These are phyloP conservation scores for Mayetiola destructor DNA, from an alignment of 2,888 invertebrate species.

Conservation along the genomic window DNA sequence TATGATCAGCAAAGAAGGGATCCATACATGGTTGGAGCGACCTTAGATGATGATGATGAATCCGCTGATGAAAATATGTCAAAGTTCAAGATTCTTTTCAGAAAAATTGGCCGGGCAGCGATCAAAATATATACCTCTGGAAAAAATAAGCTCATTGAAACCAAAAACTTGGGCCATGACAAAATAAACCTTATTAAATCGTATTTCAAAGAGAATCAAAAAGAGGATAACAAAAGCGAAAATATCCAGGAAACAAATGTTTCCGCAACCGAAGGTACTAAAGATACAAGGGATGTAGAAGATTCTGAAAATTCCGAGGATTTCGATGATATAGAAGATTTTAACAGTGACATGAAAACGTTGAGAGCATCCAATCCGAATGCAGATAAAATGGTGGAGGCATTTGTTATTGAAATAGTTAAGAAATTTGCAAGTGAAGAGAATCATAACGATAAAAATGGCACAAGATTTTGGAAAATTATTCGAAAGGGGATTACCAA, in stretches of 20 bases:
- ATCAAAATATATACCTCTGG: background rate
- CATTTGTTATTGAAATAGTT: background rate
- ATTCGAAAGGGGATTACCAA: background rate
- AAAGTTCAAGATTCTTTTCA: background rate
- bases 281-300: background rate
- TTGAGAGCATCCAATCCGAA: background rate
- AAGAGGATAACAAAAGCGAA: no score
- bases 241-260: background rate
- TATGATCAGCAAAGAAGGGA: background rate
- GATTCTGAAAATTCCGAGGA: background rate
- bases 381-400: background rate
- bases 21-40: background rate
- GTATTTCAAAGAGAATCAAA: background rate
- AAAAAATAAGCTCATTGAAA: background rate
- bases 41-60: background rate
- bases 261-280: background rate
- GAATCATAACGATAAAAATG: background rate
- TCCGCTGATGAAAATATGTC: no score
- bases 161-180: background rate
- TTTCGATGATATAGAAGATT: background rate
- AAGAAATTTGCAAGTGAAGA: background rate
- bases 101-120: background rate
- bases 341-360: background rate
- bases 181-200: background rate
- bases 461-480: background rate